A percentile compares a stretch with the other conserved stretches of the same genome.
Conservation (phyloP, 2,797 vertebrate genomes). For the Leuciscus waleckii region DNA sequence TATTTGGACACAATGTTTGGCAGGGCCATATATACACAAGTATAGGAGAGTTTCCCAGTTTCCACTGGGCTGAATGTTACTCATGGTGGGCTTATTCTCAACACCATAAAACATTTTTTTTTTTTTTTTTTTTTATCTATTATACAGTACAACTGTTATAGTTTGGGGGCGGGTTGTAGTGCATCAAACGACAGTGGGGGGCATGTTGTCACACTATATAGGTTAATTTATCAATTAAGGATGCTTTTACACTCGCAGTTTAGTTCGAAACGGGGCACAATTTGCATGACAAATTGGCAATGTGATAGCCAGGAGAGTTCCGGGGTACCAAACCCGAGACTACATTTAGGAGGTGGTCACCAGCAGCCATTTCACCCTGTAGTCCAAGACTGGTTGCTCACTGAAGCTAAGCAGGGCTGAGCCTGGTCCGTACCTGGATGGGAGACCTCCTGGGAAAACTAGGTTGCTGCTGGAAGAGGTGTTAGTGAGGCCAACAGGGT, state of each 20-base stretch:
- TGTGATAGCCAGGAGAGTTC: not conserved
- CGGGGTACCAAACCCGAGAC: not conserved
- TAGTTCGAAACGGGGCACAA: not conserved
- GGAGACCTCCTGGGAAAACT: no score
- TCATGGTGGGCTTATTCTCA: not conserved
- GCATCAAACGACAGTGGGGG: not conserved
- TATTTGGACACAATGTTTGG: conserved; percentile 14
- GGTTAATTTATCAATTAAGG: not conserved
- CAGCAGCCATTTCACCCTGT: not conserved
- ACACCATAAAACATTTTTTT: no score
- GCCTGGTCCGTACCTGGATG: no score
- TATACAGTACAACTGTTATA: not conserved
- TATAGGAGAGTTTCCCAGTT: not conserved
- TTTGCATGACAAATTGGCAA: not conserved
- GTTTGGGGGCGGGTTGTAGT: not conserved
- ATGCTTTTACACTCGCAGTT: not conserved
- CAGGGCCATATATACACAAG: not conserved
- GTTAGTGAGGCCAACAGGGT: no score
- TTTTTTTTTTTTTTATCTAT: no score
- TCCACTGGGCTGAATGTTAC: not conserved
- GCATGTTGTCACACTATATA: not conserved
- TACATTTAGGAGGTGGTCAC: not conserved
- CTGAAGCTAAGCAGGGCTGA: no score
- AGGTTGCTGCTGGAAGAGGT: no score
- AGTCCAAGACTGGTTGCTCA: no score